Percentiles rank a stretch among this genome's conserved stretches.
Evolutionary conservation across 1,140 invertebrate genomes (phyloP).

Genomic region (Rhopalosiphum maidis): DNA sequence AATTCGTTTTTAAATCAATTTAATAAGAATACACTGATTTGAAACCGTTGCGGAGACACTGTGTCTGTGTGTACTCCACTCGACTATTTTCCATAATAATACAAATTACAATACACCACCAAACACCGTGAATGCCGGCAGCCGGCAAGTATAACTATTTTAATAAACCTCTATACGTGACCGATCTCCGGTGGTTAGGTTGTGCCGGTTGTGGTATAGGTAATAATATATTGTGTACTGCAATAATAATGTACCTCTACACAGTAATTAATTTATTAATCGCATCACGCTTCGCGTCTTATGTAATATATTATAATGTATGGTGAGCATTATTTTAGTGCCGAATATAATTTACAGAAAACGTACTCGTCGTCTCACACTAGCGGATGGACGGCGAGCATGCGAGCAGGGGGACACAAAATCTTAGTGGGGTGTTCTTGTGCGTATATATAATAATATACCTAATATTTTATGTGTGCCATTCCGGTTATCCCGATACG

Average conservation of each 20-base stretch:
- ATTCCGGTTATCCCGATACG: neutral
- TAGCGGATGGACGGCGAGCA: neutral
- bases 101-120: neutral
- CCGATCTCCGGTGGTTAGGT: neutral
- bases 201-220: neutral
- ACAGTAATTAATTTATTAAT: neutral
- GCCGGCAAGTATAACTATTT: too few species aligned
- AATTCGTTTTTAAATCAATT: neutral
- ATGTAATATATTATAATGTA: neutral
- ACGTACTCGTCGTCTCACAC: neutral
- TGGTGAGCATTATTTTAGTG: neutral
- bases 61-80: neutral
- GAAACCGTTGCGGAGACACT: neutral
- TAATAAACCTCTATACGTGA: neutral
- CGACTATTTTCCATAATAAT: neutral
- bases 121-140: too few species aligned
- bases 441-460: neutral
- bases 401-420: neutral
- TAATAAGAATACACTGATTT: neutral
- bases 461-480: neutral
- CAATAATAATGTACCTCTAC: neutral
- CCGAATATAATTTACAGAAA: neutral
- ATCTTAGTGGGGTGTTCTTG: neutral
- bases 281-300: neutral
- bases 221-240: neutral